Evolutionary conservation across 1,140 invertebrate genomes (phyloP).

Genomic region (Acyrthosiphon pisum): DNA sequence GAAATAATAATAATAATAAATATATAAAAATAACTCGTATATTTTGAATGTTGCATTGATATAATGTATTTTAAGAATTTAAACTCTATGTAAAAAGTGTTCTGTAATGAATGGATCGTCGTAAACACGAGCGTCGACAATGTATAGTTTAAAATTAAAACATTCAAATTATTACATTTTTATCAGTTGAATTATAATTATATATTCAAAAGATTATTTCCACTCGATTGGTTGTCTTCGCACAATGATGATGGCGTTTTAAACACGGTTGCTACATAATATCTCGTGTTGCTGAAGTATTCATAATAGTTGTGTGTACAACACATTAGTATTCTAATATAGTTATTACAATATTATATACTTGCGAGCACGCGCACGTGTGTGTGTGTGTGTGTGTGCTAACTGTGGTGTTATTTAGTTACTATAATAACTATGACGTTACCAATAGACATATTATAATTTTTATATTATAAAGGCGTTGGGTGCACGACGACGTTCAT

Average conservation of each 20-base stretch:
- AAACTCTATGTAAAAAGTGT: not conserved
- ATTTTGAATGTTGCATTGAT: not conserved
- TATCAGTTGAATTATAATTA: conserved; percentile 1
- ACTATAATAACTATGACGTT: not conserved
- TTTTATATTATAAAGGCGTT: not conserved
- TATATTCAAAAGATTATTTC: conserved; percentile 4
- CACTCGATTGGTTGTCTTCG: not conserved
- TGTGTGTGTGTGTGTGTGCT: not conserved
- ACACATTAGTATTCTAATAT: conserved; percentile 14
- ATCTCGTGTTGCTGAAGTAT: not conserved
- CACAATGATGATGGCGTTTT: not conserved
- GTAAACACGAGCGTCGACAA: not conserved
- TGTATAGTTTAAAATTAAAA: not conserved
- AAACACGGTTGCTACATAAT: not conserved
- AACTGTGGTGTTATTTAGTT: no score
- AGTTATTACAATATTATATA: not conserved
- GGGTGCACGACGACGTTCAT: no score
- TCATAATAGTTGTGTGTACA: not conserved
- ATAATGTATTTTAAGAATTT: not conserved
- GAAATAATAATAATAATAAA: not conserved
- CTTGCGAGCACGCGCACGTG: not conserved
- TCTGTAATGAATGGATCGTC: not conserved
- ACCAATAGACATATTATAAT: not conserved
- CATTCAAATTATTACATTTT: not conserved
- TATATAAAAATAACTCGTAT: not conserved